Evolutionary conservation across 1,140 invertebrate genomes (phyloP), one percentile per base, ranked within the genome.

Genomic region (Rhopalosiphum padi): DNA sequence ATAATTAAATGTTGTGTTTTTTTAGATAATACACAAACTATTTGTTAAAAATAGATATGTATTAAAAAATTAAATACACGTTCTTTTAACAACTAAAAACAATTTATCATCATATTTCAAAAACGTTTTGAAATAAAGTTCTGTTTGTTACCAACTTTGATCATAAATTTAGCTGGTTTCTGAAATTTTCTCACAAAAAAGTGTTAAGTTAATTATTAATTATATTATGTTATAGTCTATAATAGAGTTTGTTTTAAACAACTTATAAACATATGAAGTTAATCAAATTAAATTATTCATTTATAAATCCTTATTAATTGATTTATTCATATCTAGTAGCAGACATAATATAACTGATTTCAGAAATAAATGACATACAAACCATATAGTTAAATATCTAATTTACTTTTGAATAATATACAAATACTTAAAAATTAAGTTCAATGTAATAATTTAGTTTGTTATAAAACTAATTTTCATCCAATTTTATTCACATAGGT

Each of bases 201-300:
- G 60, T 68, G 30, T n/a, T 68, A n/a, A n/a, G 60, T 68, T 68
- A 68, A 68, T 68, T 68, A 68, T 68, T 68, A 68, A 68, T 68
- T 68, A n/a, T 68, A n/a, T 68, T 68, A 22, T n/a, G 30, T 6
- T 68, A n/a, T 68, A 68, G 30, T n/a, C 60, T 68, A 68, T 68
- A 18, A n/a, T n/a, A 68, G 30, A 68, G 60, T 68, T 68, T 68
- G 60, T 68, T 68, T 68, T 68, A 68, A 68, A 68, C 15, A 68
- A 68, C 30, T 60, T 60, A 15, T 60, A 11, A 55, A 30, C 25
- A 30, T 60, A 60, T 60, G 9, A 30, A 30, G 55, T 68, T 68
- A n/a, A 68, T 68, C 30, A 68, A n/a, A 68, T 68, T 68, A 68
- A n/a, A n/a, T 68, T n/a, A 4, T n/a, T 68, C 60, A 68, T 68